Percentiles rank a stretch among this genome's conserved stretches.
Evolutionary conservation across 2,797 vertebrate genomes (phyloP).

Genomic region (Chloroceryle amazona): DNA sequence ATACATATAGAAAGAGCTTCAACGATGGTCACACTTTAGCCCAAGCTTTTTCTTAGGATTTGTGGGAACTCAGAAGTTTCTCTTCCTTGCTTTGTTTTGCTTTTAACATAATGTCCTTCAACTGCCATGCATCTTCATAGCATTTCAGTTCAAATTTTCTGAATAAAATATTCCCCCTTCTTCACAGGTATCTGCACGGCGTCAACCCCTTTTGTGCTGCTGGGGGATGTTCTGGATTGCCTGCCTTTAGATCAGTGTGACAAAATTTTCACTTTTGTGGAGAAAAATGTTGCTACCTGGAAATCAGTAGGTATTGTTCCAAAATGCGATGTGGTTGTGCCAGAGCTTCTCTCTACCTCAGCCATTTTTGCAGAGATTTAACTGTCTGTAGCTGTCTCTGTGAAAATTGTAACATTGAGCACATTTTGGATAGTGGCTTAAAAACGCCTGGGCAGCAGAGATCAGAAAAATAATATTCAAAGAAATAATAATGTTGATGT

Average conservation of each 20-base stretch:
- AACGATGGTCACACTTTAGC: background rate
- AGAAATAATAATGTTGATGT: background rate
- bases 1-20: background rate
- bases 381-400: background rate
- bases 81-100: background rate
- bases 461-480: background rate
- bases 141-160: background rate
- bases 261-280: slow-evolving; percentile 96
- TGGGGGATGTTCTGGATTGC: slow-evolving; percentile 97
- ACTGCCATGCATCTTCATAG: background rate
- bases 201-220: slow-evolving; percentile 93
- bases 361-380: background rate
- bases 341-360: background rate
- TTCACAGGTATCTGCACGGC: slow-evolving; percentile 93
- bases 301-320: slow-evolving; percentile 89
- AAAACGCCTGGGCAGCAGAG: background rate
- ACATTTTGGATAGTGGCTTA: background rate
- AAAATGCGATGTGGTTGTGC: accelerated
- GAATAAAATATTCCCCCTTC: background rate
- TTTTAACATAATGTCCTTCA: background rate
- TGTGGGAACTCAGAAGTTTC: background rate
- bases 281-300: slow-evolving; percentile 98
- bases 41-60: background rate
- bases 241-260: slow-evolving; percentile 97
- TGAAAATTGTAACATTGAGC: background rate